Evolutionary conservation across 2,113 vertebrate genomes (phyloP).

Genomic region (Istiophorus platypterus): DNA sequence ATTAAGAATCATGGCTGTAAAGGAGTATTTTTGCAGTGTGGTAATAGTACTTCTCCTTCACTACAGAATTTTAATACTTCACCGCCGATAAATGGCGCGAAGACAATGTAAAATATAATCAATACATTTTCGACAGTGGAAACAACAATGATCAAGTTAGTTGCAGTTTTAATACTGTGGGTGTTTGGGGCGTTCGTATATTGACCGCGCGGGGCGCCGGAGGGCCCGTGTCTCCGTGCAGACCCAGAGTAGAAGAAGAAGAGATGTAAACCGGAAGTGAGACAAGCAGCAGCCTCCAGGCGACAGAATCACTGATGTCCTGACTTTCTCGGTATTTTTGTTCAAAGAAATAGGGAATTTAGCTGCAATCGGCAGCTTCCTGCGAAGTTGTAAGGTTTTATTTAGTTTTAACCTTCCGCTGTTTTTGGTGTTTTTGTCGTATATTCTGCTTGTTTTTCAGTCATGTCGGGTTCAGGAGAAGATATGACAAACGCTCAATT

Average conservation of each 20-base stretch:
- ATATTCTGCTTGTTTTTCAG: background rate
- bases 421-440: background rate
- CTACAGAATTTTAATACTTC: too few species aligned
- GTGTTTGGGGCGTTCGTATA: background rate
- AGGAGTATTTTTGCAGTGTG: too few species aligned
- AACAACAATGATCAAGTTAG: too few species aligned
- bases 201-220: conserved; percentile 16
- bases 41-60: too few species aligned
- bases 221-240: too few species aligned
- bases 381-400: fast-evolving
- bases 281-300: fast-evolving
- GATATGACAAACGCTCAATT: conserved; percentile 66
- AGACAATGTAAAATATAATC: too few species aligned
- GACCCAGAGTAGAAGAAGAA: conserved; percentile 20
- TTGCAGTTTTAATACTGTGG: too few species aligned
- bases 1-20: too few species aligned
- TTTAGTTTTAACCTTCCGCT: fast-evolving
- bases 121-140: too few species aligned
- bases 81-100: too few species aligned
- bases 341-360: background rate
- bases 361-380: fast-evolving
- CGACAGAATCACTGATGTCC: background rate
- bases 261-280: conserved; percentile 64
- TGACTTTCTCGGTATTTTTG: background rate
- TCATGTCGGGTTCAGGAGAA: conserved; percentile 63